Base-by-base conservation (phyloP, 2,888 invertebrate genomes). In the Phoronis australis region DNA sequence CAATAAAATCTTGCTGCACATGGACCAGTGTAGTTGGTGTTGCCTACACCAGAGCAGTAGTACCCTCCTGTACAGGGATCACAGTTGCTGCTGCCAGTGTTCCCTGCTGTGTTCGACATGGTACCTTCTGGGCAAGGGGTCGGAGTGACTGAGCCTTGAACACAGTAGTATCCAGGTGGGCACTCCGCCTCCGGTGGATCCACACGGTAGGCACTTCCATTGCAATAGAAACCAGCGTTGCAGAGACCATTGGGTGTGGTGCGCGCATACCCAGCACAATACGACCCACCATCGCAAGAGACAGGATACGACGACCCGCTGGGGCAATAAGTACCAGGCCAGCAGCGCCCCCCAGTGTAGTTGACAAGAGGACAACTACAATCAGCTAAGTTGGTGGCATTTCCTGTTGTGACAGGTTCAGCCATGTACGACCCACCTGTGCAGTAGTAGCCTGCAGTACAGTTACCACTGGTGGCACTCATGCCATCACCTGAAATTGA, bases 1-100 rank as follows among this genome's bases (percentile, higher is more conserved):
- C 99, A 99, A 71, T 96, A 74, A 52, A 63, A 73, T 4, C 69
- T 66, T n/a, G 69, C 54, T 2, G 56, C 54, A 56, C 74, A 74
- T 0, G 61, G 63, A 4, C 67, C 74, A 22, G 67, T 66, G 35
- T 48, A 51, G 37, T 55, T 55, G 18, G 62, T 67, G 42, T 66
- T 64, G 22, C 60, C 70, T 3, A 57, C 53, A 22, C 68, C 68
- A 12, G 62, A 57, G 52, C 73, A 73, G 60, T 68, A 73, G 51
- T 55, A 72, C 1, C 69, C 68, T n/a, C 66, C 62, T 1, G 66
- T 62, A 55, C 73, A 73, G 3, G 52, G 54, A 6, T 59, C 53
- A 54, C 73, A 73, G 56, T 66, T 59, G 1, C 61, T 60, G 5
- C 58, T 21, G 45, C 64, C 68, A 22, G 61, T 61, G 47, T 70